Conservation (phyloP, 92 coral and sea anemone species). For the Epizoanthus rinbou region DNA sequence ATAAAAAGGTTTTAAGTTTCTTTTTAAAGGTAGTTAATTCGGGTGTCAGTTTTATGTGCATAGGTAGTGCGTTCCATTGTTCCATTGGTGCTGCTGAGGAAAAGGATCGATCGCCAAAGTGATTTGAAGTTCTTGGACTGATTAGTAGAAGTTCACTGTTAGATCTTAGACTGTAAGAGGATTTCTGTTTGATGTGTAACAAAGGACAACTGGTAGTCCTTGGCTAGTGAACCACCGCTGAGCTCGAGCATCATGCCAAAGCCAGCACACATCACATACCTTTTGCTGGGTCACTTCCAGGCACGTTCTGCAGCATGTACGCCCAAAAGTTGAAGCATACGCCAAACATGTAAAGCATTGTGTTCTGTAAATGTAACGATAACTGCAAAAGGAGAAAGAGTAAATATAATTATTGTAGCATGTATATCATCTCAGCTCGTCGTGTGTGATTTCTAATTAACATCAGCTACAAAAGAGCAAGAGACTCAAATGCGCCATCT, state of each 20-base stretch:
- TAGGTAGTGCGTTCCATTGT: too few species aligned
- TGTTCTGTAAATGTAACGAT: conserved; percentile 82
- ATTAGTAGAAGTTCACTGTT: too few species aligned
- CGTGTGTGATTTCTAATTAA: neutral
- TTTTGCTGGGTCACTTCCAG: neutral
- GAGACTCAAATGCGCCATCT: neutral
- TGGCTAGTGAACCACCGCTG: neutral
- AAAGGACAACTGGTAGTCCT: neutral
- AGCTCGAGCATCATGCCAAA: neutral
- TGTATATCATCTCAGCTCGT: too few species aligned
- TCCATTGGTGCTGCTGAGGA: too few species aligned
- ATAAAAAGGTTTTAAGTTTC: too few species aligned
- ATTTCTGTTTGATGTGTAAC: too few species aligned
- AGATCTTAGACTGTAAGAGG: too few species aligned
- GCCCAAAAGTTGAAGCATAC: conserved; percentile 81
- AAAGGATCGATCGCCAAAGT: too few species aligned
- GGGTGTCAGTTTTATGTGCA: too few species aligned
- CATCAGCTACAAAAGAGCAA: neutral
- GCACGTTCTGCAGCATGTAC: conserved; percentile 52
- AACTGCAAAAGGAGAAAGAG: conserved; percentile 51
- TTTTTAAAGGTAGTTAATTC: too few species aligned
- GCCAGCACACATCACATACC: neutral
- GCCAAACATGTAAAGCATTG: conserved; percentile 80
- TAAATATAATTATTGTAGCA: too few species aligned
- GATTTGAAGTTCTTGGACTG: too few species aligned